Evolutionary conservation across 2,888 invertebrate species (phyloP).

Genomic region (Dione vanillae): DNA sequence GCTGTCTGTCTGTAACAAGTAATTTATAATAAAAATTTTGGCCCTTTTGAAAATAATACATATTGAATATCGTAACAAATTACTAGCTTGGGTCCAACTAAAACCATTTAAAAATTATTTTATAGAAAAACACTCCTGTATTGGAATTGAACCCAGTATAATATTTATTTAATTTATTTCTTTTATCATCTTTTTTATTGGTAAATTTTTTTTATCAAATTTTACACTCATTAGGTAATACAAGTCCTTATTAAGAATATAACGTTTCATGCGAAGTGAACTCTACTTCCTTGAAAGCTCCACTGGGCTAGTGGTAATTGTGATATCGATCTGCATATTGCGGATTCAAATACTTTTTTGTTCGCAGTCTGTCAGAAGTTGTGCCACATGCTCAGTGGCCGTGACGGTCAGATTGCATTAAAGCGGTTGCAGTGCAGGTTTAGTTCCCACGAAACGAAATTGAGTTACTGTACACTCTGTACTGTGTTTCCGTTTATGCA

Average conservation of each 20-base stretch:
- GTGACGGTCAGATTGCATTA: constrained; percentile 43
- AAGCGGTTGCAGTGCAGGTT: constrained; percentile 22
- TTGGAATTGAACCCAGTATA: too few relatives aligned
- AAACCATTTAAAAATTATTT: too few relatives aligned
- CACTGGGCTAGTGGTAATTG: constrained; percentile 26
- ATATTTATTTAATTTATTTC: too few relatives aligned
- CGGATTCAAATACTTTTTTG: constrained; percentile 18
- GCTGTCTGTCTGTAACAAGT: too few relatives aligned
- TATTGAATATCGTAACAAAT: too few relatives aligned
- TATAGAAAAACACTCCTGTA: too few relatives aligned
- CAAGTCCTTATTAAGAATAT: not conserved
- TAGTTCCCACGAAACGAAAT: constrained; percentile 44
- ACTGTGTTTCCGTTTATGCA: constrained; percentile 30
- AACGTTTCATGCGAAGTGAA: not conserved
- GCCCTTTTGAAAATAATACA: too few relatives aligned
- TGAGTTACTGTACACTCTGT: constrained; percentile 30
- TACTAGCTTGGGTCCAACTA: too few relatives aligned
- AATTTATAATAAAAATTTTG: too few relatives aligned
- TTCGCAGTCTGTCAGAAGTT: constrained; percentile 19
- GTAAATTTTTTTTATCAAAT: too few relatives aligned
- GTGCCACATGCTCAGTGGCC: constrained; percentile 36
- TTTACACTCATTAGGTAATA: not conserved
- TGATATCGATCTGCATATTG: constrained; percentile 16
- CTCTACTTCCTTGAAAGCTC: not conserved
- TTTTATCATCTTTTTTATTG: too few relatives aligned